phyloP scores from a whole-genome alignment of 2,113 vertebrate genomes.

The Aythya baeri region DNA sequence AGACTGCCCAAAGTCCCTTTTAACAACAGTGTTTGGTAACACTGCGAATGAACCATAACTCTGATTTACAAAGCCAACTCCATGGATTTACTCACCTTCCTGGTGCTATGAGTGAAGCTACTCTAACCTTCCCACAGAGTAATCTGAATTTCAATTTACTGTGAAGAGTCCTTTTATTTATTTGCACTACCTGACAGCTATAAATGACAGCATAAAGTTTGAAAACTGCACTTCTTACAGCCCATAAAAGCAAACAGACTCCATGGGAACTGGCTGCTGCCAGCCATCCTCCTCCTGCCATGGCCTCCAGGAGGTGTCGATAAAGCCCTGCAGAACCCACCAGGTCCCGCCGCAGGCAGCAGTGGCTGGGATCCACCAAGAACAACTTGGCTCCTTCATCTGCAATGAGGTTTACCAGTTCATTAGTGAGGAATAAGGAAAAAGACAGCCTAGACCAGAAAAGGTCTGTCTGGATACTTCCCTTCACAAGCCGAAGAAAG shows the following conservation, averaged over 20 bases:
- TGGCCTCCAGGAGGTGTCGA: neutral
- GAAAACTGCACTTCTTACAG: neutral
- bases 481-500: neutral
- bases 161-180: neutral
- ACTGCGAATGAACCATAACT: neutral
- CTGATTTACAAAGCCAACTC: neutral
- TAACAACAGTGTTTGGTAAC: neutral
- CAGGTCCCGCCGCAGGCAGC: accelerated
- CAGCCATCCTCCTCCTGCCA: neutral
- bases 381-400: neutral
- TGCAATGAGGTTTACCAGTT: neutral
- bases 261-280: neutral
- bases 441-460: neutral
- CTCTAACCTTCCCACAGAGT: accelerated
- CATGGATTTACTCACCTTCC: neutral
- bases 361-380: accelerated
- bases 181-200: neutral
- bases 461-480: neutral
- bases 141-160: neutral
- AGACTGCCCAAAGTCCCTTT: neutral
- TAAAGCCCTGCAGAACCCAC: neutral
- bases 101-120: neutral
- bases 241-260: neutral
- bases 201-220: neutral
- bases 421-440: neutral